Base-by-base conservation (phyloP, 2,797 vertebrate species). In the Hipposideros larvatus region DNA sequence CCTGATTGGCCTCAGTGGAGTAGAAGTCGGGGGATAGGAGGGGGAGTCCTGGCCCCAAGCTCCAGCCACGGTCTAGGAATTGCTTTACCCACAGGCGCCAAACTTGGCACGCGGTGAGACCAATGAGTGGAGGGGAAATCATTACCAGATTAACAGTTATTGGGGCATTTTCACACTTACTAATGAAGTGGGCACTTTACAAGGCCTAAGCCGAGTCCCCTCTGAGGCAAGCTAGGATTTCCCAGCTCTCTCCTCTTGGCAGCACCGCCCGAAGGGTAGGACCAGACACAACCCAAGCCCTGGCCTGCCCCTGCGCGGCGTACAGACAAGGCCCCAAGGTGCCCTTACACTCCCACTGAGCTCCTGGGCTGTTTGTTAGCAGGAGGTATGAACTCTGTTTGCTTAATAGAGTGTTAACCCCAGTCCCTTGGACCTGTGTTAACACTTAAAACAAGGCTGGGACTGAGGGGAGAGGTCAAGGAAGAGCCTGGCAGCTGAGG, bases 131-230 rank as follows among this genome's bases (percentile, higher is more conserved):
- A 63, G 51, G 74, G 95, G 70, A 97, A 98, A 80, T 96, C 63
- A 73, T 77, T 94, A 95, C 96, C 93, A 94, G 87, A 95, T 95
- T 96, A 92, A 84, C 91, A 68, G 73, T 79, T 66, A 75, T 66
- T 75, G 51, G 97, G 93, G 85, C 91, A 70, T 91, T 97, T 97
- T 96, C 93, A 95, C 95, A 96, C 96, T 91, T 91, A 22, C 61
- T 97, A 88, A 93, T 85, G 84, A 97, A 94, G 91, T 95, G 88
- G 77, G 46, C 66, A 68, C 93, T 96, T 97, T 92, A 96, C 70
- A 93, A 95, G 79, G 75, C 71, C 15, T 37, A 24, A 41, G 74
- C 28, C 15, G 80, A 22, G n/a, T 66, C 68, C 53, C 66, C 66
- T 87, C 82, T 34, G 0, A 26, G 57, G 74, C 63, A 21, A 68